Evolutionary conservation across 2,888 invertebrate genomes (phyloP).

Genomic region (Lepidochrysops patricia): DNA sequence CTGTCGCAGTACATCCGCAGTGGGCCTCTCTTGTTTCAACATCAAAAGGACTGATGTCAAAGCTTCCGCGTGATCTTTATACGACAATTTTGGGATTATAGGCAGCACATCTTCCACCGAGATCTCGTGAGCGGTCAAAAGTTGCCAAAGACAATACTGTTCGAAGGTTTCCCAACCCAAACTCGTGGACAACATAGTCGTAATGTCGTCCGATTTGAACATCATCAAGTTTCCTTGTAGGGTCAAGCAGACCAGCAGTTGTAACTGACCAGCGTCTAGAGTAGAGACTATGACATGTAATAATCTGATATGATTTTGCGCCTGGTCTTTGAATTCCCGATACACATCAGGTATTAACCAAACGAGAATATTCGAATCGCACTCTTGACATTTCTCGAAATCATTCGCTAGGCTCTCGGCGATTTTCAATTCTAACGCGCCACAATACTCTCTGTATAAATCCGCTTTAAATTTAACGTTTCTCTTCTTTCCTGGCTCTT

Average conservation of each 20-base stretch:
- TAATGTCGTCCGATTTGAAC: slow-evolving; percentile 85
- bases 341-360: slow-evolving; percentile 95
- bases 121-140: slow-evolving; percentile 94
- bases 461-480: slow-evolving; percentile 84
- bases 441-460: slow-evolving; percentile 92
- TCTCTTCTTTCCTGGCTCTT: slow-evolving; percentile 69
- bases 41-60: slow-evolving; percentile 91
- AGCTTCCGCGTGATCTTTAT: slow-evolving; percentile 92
- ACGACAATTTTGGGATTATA: slow-evolving; percentile 82
- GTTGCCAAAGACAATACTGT: slow-evolving; percentile 97
- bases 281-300: slow-evolving; percentile 92
- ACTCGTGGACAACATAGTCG: slow-evolving; percentile 85
- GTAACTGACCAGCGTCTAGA: slow-evolving; percentile 91
- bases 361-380: slow-evolving; percentile 90
- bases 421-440: slow-evolving; percentile 83
- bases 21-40: slow-evolving; percentile 93
- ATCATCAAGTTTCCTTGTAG: slow-evolving; percentile 90
- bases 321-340: slow-evolving; percentile 89
- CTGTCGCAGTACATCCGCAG: slow-evolving; percentile 87
- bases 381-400: slow-evolving; percentile 90
- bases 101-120: slow-evolving; percentile 92
- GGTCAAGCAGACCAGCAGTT: slow-evolving; percentile 92
- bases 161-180: slow-evolving; percentile 97
- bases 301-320: slow-evolving; percentile 90
- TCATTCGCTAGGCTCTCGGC: slow-evolving; percentile 85